Conservation (phyloP, 2,797 vertebrate genomes). For the Ctenochaetus hawaiiensis region DNA sequence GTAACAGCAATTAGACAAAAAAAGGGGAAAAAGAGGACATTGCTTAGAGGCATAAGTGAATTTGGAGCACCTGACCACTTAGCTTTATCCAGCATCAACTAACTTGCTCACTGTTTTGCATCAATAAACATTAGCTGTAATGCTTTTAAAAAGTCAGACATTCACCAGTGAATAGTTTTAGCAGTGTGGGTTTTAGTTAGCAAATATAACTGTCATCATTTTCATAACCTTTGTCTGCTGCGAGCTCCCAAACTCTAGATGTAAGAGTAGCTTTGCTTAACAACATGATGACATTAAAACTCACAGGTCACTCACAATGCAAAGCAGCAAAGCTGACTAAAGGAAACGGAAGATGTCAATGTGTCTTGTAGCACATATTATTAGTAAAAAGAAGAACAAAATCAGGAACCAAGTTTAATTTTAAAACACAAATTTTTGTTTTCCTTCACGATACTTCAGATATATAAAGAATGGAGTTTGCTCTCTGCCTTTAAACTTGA, state of each 20-base stretch:
- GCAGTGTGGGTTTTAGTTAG: background rate
- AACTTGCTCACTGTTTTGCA: background rate
- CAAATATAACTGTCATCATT: background rate
- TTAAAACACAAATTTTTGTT: no score
- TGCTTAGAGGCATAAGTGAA: no score
- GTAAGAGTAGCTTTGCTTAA: background rate
- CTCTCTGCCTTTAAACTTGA: no score
- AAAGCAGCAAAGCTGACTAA: slow-evolving; percentile 47
- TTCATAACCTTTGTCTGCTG: background rate
- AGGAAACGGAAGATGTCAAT: slow-evolving; percentile 32
- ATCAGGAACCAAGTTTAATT: background rate
- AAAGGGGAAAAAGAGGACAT: no score
- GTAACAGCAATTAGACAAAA: background rate
- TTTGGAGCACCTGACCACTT: no score
- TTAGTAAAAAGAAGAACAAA: background rate
- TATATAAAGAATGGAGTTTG: background rate
- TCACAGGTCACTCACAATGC: slow-evolving; percentile 41
- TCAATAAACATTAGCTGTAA: background rate
- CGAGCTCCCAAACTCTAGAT: background rate
- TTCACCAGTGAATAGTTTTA: background rate
- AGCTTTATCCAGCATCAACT: background rate
- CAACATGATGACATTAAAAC: slow-evolving; percentile 54
- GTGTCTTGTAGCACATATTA: background rate
- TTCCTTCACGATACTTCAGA: no score
- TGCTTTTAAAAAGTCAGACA: background rate